Percentiles rank a stretch among this genome's conserved stretches.
Evolutionary conservation across 2,888 invertebrate species (phyloP).

Genomic region (Ptychoptera albimana): DNA sequence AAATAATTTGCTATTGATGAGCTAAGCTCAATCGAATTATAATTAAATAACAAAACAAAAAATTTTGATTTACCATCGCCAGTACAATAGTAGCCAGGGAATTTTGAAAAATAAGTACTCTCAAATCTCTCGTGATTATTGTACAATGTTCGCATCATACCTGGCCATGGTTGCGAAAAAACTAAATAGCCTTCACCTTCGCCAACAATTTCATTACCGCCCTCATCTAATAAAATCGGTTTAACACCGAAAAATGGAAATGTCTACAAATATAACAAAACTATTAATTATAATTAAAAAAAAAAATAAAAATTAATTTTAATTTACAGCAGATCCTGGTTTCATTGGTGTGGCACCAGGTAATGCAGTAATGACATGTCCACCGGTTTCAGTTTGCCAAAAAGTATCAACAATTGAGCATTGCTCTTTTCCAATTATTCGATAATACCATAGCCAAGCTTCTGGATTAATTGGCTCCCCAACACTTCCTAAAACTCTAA

Average conservation of each 20-base stretch:
- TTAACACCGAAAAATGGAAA: conserved; percentile 96
- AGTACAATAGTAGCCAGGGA: conserved; percentile 93
- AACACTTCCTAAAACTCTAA: conserved; percentile 84
- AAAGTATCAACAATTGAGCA: conserved; percentile 96
- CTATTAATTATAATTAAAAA: background rate
- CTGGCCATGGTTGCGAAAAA: conserved; percentile 93
- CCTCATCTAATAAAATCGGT: conserved; percentile 74
- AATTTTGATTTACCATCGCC: conserved; percentile 66
- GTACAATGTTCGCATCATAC: conserved; percentile 90
- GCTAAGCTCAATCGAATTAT: background rate
- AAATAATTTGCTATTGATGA: too few relatives aligned
- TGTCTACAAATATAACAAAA: conserved; percentile 42
- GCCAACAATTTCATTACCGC: conserved; percentile 69
- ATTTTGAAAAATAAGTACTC: conserved; percentile 86
- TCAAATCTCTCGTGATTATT: conserved; percentile 83
- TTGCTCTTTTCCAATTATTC: conserved; percentile 58
- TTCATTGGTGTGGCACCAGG: conserved; percentile 96
- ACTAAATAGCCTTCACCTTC: conserved; percentile 90
- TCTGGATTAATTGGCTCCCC: conserved; percentile 99
- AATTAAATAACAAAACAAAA: background rate
- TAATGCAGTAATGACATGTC: conserved; percentile 88
- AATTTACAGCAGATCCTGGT: conserved; percentile 88
- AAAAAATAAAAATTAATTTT: background rate
- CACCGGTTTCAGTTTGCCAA: conserved; percentile 99
- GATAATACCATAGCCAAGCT: conserved; percentile 94